phyloP scores from a whole-genome alignment of 2,113 vertebrate genomes.

The Chrysochloris asiatica region DNA sequence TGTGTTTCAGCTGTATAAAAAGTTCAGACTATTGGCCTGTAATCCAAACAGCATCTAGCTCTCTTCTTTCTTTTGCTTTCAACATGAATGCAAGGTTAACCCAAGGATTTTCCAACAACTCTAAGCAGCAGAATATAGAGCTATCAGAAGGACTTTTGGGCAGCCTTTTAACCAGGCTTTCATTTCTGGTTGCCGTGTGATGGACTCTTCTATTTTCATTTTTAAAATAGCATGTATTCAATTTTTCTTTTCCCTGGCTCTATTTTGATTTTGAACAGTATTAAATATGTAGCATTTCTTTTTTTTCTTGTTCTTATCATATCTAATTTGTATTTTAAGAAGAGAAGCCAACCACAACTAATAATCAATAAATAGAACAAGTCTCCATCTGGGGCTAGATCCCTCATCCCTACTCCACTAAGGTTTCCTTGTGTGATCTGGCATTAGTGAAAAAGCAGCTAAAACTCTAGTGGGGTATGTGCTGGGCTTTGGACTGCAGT shows the following conservation, averaged over 20 bases:
- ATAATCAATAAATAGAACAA: conserved; percentile 73
- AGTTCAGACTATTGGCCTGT: conserved; percentile 35
- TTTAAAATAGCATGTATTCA: conserved; percentile 23
- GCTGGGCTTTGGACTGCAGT: conserved; percentile 75
- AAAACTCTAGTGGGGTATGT: background rate
- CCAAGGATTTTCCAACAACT: conserved; percentile 45
- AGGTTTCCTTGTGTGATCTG: conserved; percentile 71
- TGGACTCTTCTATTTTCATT: conserved; percentile 47
- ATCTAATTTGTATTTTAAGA: conserved; percentile 5
- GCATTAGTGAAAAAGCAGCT: conserved; percentile 42
- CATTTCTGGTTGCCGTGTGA: conserved; percentile 43
- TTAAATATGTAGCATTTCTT: background rate
- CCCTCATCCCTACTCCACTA: background rate
- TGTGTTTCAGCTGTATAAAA: conserved; percentile 59
- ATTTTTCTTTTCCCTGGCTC: background rate
- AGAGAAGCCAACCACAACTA: conserved; percentile 56
- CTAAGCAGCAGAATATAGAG: conserved; percentile 41
- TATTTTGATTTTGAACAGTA: conserved; percentile 61
- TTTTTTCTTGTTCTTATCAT: background rate
- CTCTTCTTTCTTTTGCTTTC: conserved; percentile 21
- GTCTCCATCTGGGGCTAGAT: conserved; percentile 62
- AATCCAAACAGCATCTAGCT: background rate
- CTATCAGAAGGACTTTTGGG: conserved; percentile 46
- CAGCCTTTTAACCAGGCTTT: conserved; percentile 13
- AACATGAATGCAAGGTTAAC: conserved; percentile 55